These are phyloP conservation scores for Meiosimyza platycephala DNA, from an alignment of 2,888 invertebrate genomes.

Conservation along the genomic window DNA sequence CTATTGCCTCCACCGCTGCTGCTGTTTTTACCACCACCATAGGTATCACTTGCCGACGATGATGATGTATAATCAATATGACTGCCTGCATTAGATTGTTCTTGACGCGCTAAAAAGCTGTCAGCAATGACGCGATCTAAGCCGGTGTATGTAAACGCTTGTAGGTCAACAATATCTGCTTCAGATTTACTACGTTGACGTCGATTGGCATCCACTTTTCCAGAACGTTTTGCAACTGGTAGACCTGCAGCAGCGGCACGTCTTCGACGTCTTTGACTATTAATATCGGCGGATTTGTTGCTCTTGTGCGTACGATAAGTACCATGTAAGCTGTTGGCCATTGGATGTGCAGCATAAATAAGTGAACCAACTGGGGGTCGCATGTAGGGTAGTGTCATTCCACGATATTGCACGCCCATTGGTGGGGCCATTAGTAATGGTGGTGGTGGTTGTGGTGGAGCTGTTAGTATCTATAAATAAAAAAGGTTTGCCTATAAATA, in stretches of 20 bases:
- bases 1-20: conserved; percentile 46
- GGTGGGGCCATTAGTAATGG: conserved; percentile 50
- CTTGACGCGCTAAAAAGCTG: conserved; percentile 64
- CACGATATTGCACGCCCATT: conserved; percentile 50
- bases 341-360: conserved; percentile 54
- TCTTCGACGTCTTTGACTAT: conserved; percentile 54
- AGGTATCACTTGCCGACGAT: conserved; percentile 54
- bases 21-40: conserved; percentile 45
- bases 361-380: conserved; percentile 51
- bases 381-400: conserved; percentile 59
- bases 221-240: conserved; percentile 43
- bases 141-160: conserved; percentile 64
- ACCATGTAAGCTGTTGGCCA: conserved; percentile 49
- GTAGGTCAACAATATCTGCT: conserved; percentile 60
- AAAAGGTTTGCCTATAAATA: not conserved
- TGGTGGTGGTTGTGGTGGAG: conserved; percentile 52
- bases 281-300: conserved; percentile 54
- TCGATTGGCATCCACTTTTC: conserved; percentile 56
- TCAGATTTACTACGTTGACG: conserved; percentile 65
- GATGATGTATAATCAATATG: conserved; percentile 63
- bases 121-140: conserved; percentile 66
- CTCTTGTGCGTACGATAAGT: conserved; percentile 59
- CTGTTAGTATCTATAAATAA: conserved; percentile 49
- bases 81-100: conserved; percentile 58
- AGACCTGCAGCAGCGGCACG: conserved; percentile 48